Evolutionary conservation across 2,888 invertebrate species (phyloP).

Genomic region (Ophraella communa): DNA sequence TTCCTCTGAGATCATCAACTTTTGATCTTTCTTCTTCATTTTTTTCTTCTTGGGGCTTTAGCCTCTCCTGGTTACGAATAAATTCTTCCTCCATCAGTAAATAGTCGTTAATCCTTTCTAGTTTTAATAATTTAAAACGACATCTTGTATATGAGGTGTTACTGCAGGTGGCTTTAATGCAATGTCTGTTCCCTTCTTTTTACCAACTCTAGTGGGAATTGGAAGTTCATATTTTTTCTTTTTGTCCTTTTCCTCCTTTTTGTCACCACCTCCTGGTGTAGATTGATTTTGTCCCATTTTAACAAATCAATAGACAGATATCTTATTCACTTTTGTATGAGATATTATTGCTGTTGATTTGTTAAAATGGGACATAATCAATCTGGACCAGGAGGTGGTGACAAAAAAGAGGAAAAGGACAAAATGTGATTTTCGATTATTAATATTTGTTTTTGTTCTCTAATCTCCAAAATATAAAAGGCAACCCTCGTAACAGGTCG

Average conservation of each 20-base stretch:
- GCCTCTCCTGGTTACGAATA: constrained; percentile 95
- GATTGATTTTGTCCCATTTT: constrained; percentile 99
- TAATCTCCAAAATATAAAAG: no score
- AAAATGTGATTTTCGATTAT: no score
- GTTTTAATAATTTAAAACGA: constrained; percentile 89
- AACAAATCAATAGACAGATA: no score
- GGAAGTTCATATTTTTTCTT: constrained; percentile 99
- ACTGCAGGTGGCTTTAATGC: constrained; percentile 97
- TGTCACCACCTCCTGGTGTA: constrained; percentile 87
- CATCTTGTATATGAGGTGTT: constrained; percentile 97
- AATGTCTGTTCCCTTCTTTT: constrained; percentile 98
- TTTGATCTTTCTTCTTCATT: constrained; percentile 98
- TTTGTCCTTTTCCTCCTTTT: constrained; percentile 97
- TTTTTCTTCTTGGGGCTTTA: constrained; percentile 99
- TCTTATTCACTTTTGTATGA: no score
- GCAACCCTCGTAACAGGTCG: no score
- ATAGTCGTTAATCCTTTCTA: constrained; percentile 98
- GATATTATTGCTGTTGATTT: no score
- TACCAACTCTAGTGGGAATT: constrained; percentile 98
- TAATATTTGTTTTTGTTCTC: no score
- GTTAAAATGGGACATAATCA: no score
- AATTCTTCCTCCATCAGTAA: constrained; percentile 99
- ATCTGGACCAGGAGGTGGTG: no score
- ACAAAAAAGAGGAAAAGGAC: no score
- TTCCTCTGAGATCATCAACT: constrained; percentile 95